Evolutionary conservation across 2,113 vertebrate genomes (phyloP).

Genomic region (Grus americana): DNA sequence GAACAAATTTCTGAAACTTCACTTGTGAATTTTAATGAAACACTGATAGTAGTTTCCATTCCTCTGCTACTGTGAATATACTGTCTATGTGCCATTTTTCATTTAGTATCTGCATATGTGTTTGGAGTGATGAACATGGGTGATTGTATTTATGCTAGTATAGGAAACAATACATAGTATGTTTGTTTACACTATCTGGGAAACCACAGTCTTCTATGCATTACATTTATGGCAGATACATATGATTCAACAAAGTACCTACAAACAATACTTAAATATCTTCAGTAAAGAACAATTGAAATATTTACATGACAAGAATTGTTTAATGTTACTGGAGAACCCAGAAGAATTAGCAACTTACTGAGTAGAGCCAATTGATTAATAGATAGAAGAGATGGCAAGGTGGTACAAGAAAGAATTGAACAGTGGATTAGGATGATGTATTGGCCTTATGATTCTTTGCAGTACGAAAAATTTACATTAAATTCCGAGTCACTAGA

Average conservation of each 20-base stretch:
- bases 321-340: neutral
- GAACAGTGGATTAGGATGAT: neutral
- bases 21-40: neutral
- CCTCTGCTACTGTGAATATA: neutral
- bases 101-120: neutral
- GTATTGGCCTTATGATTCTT: neutral
- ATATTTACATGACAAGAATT: neutral
- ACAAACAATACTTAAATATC: neutral
- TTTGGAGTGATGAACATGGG: neutral
- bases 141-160: neutral
- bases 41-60: neutral
- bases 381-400: neutral
- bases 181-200: neutral
- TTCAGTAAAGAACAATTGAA: neutral
- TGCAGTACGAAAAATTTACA: neutral
- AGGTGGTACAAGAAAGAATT: neutral
- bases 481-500: neutral
- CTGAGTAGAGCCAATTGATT: neutral
- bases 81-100: accelerated
- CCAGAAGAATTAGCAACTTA: neutral
- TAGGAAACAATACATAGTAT: neutral
- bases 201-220: neutral
- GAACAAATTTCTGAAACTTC: neutral
- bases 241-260: neutral
- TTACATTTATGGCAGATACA: neutral